Base-by-base conservation (phyloP, 2,797 vertebrate species). In the Cottoperca gobio region DNA sequence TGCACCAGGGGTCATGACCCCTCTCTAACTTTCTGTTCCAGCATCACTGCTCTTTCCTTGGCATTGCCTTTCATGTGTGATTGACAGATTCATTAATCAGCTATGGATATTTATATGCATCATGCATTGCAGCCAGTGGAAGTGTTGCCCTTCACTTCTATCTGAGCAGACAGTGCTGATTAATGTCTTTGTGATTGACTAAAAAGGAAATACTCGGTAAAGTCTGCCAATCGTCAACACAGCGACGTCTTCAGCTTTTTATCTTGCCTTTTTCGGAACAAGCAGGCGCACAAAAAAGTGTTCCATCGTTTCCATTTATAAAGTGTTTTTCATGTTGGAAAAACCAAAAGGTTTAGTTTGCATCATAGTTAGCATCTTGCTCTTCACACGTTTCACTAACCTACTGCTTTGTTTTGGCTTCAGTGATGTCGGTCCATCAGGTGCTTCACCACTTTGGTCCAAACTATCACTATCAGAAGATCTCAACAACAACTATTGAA, bases 21-120 rank as follows among this genome's bases (percentile, higher is more conserved):
- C 5, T 2, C 4, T 17, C 21, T 21, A 35, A 7, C 3, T 2
- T 28, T 8, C 19, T 11, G 1, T 59, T 13, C 14, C 7, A 31
- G 23, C 33, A 35, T 46, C 24, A 17, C 26, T 40, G 33, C 62
- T 63, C 42, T 8, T 12, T 55, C 33, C 24, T 24, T 2, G 17
- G 33, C 17, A 8, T 21, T 10, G 24, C 17, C 26, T 64, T 23
- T 31, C 52, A 57, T 58, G 11, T 11, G 65, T 48, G 62, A 70
- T 39, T 23, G 66, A 71, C 21, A 48, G 61, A 3, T 57, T 48
- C 31, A 66, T 78, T 78, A 74, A 78, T 70, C 50, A 65, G 69
- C 28, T 9, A 1, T 55, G 23, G 16, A 28, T 52, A 68, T 70
- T 62, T 40, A 66, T 58, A 70, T 57, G 75, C 65, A 16, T 42